A percentile compares a stretch with the other conserved stretches of the same genome.
Conservation (phyloP, 2,888 invertebrate genomes). For the Tetragonisca angustula region DNA sequence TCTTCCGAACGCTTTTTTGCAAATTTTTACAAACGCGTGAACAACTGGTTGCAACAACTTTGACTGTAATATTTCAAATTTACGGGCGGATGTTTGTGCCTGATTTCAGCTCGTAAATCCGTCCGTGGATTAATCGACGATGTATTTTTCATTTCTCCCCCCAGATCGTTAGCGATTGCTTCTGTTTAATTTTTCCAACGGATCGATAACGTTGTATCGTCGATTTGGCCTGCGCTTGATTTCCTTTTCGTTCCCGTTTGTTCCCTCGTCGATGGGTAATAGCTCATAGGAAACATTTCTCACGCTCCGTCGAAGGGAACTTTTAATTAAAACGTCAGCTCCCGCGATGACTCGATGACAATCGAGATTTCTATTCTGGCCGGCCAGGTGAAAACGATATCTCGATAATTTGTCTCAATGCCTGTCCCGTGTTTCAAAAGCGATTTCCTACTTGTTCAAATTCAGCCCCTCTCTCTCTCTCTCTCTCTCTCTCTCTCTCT, state of each 20-base stretch:
- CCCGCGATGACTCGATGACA: slow-evolving; percentile 26
- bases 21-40: too few relatives aligned
- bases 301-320: slow-evolving; percentile 26
- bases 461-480: too few relatives aligned
- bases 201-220: not conserved
- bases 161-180: not conserved
- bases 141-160: too few relatives aligned
- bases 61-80: too few relatives aligned
- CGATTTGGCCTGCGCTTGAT: not conserved
- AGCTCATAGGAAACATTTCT: not conserved
- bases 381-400: slow-evolving; percentile 6
- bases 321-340: slow-evolving; percentile 54
- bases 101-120: too few relatives aligned
- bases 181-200: not conserved
- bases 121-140: too few relatives aligned
- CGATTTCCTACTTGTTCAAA: not conserved
- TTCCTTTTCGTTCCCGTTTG: not conserved
- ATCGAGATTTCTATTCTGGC: slow-evolving; percentile 15
- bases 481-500: too few relatives aligned
- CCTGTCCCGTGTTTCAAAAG: not conserved
- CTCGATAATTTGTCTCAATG: slow-evolving; percentile 7
- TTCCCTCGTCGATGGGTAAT: not conserved
- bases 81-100: too few relatives aligned
- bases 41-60: too few relatives aligned
- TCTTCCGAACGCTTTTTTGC: too few relatives aligned